These are phyloP conservation scores for Marisa cornuarietis DNA, from an alignment of 1,140 invertebrate genomes.

Conservation along the genomic window DNA sequence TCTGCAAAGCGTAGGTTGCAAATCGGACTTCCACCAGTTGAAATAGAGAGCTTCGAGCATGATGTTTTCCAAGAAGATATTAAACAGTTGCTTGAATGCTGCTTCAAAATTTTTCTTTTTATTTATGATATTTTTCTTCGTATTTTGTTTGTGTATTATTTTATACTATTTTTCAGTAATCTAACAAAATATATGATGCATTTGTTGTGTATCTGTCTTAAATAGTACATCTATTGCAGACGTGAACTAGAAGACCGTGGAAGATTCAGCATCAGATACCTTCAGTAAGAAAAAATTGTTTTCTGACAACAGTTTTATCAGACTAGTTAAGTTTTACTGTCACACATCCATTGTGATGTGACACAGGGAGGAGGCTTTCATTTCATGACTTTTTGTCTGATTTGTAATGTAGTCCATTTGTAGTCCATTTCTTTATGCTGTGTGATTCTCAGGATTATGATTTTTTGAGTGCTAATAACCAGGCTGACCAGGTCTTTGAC, in stretches of 20 bases:
- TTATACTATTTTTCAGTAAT: too few species aligned
- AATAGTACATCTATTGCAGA: constrained; percentile 31
- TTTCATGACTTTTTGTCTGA: background rate
- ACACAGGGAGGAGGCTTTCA: background rate
- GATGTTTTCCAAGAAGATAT: too few species aligned
- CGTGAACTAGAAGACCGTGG: constrained; percentile 50
- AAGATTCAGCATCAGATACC: constrained; percentile 37
- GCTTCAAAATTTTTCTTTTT: background rate
- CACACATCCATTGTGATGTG: background rate
- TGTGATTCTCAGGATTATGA: too few species aligned
- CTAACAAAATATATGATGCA: too few species aligned
- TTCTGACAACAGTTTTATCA: background rate
- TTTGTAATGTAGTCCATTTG: background rate
- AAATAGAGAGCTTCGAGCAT: too few species aligned
- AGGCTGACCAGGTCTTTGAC: too few species aligned
- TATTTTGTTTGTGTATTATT: constrained; percentile 29
- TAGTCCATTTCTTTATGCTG: background rate
- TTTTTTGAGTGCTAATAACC: too few species aligned
- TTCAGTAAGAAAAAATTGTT: constrained; percentile 28
- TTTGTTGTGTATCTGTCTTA: too few species aligned
- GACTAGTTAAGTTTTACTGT: background rate
- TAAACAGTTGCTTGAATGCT: too few species aligned
- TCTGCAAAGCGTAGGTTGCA: too few species aligned
- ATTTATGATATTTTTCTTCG: background rate
- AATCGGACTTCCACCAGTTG: too few species aligned